A percentile compares a stretch with the other conserved stretches of the same genome.
phyloP scores from a whole-genome alignment of 2,113 vertebrate species.

The Psilopsiagon aymara region DNA sequence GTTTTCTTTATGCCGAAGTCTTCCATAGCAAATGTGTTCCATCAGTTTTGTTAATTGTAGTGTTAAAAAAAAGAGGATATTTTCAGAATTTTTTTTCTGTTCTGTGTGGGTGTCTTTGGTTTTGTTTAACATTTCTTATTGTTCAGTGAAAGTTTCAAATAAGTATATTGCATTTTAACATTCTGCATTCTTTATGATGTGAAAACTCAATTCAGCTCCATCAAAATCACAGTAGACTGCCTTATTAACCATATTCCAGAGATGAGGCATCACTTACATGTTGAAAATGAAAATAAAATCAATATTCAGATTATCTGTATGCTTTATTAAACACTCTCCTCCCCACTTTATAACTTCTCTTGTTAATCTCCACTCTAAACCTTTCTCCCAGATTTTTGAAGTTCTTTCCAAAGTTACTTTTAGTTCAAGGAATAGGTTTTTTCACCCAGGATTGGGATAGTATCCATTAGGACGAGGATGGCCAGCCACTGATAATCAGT shows the following conservation, averaged over 20 bases:
- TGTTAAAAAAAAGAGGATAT: background rate
- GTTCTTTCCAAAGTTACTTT: background rate
- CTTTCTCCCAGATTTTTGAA: background rate
- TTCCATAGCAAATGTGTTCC: background rate
- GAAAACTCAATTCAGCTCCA: background rate
- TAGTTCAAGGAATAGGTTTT: background rate
- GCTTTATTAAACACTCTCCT: background rate
- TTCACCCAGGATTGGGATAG: background rate
- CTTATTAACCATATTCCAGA: background rate
- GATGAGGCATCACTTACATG: background rate
- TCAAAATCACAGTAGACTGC: background rate
- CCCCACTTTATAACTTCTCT: background rate
- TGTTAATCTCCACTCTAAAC: background rate
- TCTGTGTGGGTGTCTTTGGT: background rate
- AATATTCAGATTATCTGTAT: background rate
- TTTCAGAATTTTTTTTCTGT: background rate
- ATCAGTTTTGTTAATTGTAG: background rate
- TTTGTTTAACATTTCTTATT: background rate
- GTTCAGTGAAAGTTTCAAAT: background rate
- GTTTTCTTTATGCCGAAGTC: background rate
- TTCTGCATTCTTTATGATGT: background rate
- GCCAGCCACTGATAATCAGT: background rate
- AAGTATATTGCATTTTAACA: background rate
- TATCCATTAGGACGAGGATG: background rate
- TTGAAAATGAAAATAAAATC: background rate